Percentiles rank a stretch among this genome's conserved stretches.
Conservation (phyloP, 2,797 vertebrate genomes). For the Remorina albescens region DNA sequence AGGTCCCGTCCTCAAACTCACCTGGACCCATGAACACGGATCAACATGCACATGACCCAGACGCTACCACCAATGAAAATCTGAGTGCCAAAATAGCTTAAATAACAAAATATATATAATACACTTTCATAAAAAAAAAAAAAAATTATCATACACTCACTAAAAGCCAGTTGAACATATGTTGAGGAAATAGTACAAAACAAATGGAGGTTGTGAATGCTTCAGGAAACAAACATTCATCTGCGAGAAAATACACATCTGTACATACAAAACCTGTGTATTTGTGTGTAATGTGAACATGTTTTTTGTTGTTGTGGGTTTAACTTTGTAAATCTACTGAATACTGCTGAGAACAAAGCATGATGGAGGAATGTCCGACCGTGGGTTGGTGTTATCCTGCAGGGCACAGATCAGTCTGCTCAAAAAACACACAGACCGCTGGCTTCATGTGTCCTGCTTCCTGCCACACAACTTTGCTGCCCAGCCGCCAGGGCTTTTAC, state of each 20-base stretch:
- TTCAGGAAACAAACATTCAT: conserved; percentile 31
- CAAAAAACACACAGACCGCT: conserved; percentile 5
- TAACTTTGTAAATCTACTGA: conserved; percentile 38
- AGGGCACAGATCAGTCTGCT: conserved; percentile 52
- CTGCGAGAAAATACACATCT: conserved; percentile 44
- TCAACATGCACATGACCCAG: conserved; percentile 52
- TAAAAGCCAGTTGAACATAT: conserved; percentile 20
- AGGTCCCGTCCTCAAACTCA: conserved; percentile 28
- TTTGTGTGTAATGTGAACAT: conserved; percentile 17
- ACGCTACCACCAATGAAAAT: conserved; percentile 44
- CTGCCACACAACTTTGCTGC: conserved; percentile 7
- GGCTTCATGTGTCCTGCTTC: conserved; percentile 26
- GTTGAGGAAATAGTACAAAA: conserved; percentile 35
- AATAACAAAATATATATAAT: conserved; percentile 86
- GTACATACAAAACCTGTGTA: conserved; percentile 32
- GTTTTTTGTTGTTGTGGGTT: conserved; percentile 18
- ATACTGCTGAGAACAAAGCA: conserved; percentile 62
- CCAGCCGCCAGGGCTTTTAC: conserved; percentile 33
- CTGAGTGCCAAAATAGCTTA: conserved; percentile 78
- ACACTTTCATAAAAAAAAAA: conserved; percentile 67
- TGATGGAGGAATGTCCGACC: conserved; percentile 43
- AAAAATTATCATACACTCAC: conserved; percentile 33
- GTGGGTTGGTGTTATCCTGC: conserved; percentile 42
- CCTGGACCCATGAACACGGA: conserved; percentile 46
- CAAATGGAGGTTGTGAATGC: conserved; percentile 15